Percentiles rank a stretch among this genome's conserved stretches.
Conservation (phyloP, 2,113 vertebrate genomes). For the Tachysurus fulvidraco region DNA sequence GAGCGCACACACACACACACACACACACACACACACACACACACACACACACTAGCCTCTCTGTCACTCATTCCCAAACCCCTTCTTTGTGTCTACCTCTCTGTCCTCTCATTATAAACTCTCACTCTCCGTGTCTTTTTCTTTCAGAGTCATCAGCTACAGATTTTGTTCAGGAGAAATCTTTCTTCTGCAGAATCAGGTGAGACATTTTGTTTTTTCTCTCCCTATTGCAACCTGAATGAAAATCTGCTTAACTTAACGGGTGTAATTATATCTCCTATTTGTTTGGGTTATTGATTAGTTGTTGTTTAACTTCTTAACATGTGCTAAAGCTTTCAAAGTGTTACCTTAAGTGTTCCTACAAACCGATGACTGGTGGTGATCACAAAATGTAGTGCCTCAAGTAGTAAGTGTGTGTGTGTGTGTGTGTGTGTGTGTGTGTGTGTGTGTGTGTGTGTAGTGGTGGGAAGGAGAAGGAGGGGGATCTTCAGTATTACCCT, state of each 20-base stretch:
- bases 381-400: neutral
- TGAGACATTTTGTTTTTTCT: conserved; percentile 59
- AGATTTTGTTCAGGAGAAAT: conserved; percentile 89
- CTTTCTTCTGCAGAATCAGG: conserved; percentile 95
- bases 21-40: neutral
- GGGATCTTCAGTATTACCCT: conserved; percentile 72
- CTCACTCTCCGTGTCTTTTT: conserved; percentile 36
- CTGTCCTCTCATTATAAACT: neutral
- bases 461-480: conserved; percentile 67
- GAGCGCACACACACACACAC: conserved; percentile 5
- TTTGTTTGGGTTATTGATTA: neutral
- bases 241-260: too few relatives aligned
- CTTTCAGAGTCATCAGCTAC: conserved; percentile 78
- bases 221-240: neutral
- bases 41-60: neutral
- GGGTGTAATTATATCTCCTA: neutral
- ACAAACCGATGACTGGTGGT: neutral
- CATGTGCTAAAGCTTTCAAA: too few relatives aligned
- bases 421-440: neutral
- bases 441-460: conserved; percentile 56
- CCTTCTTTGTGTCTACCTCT: neutral
- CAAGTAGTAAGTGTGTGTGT: neutral
- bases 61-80: neutral
- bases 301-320: neutral
- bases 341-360: too few relatives aligned